Conservation (phyloP, 2,888 invertebrate species). For the Caenorhabditis sp. region DNA sequence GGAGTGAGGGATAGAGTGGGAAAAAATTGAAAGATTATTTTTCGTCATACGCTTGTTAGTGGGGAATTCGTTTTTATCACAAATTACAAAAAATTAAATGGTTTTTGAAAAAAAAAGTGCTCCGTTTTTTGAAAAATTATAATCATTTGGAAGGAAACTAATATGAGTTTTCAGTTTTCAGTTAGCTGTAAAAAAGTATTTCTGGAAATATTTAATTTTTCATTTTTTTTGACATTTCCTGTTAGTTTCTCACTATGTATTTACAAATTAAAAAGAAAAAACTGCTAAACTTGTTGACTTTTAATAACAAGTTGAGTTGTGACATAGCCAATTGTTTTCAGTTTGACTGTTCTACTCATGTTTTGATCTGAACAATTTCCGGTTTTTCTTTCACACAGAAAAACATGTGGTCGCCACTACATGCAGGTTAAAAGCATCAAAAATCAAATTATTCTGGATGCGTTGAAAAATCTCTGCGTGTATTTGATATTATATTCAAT, state of each 20-base stretch:
- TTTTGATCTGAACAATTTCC: slow-evolving; percentile 41
- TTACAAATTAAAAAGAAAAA: too few relatives aligned
- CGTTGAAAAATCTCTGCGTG: slow-evolving; percentile 12
- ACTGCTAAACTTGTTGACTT: too few relatives aligned
- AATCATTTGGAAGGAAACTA: too few relatives aligned
- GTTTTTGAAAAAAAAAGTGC: slow-evolving; percentile 14
- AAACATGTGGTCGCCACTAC: slow-evolving; percentile 49
- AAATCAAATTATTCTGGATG: slow-evolving; percentile 57
- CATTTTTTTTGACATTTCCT: too few relatives aligned
- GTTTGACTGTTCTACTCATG: slow-evolving; percentile 35
- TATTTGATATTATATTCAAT: too few relatives aligned
- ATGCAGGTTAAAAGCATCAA: slow-evolving; percentile 53
- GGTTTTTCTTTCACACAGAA: slow-evolving; percentile 42
- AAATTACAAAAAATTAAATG: slow-evolving; percentile 21
- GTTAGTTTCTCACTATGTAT: too few relatives aligned
- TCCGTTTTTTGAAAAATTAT: too few relatives aligned
- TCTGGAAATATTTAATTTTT: too few relatives aligned
- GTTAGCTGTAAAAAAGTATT: too few relatives aligned
- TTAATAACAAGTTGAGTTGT: slow-evolving; percentile 49
- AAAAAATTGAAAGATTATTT: slow-evolving; percentile 16
- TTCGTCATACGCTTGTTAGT: neutral
- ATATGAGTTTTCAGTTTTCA: too few relatives aligned
- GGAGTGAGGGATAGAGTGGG: neutral
- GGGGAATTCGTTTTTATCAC: too few relatives aligned
- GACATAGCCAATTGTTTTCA: slow-evolving; percentile 25